Percentiles rank a stretch among this genome's conserved stretches.
Evolutionary conservation across 2,888 invertebrate genomes (phyloP).

Genomic region (Timema cristinae): DNA sequence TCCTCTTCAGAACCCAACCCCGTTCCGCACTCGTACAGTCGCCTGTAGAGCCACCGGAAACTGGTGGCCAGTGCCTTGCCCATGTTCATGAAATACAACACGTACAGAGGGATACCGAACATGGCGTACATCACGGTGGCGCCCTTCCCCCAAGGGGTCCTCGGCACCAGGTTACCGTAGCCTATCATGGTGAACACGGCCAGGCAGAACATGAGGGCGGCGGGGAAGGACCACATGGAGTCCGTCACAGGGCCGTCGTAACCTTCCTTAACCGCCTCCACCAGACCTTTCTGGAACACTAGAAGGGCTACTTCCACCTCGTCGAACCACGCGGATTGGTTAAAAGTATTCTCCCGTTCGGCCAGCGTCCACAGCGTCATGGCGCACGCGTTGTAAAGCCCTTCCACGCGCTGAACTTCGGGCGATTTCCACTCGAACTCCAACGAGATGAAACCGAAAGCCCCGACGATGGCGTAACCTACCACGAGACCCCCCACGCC

Average conservation of each 20-base stretch:
- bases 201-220: slow-evolving; percentile 82
- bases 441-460: slow-evolving; percentile 73
- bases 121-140: slow-evolving; percentile 82
- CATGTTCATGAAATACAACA: slow-evolving; percentile 85
- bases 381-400: slow-evolving; percentile 52
- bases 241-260: slow-evolving; percentile 66
- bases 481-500: slow-evolving; percentile 86
- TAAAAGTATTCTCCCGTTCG: slow-evolving; percentile 60
- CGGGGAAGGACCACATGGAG: slow-evolving; percentile 82
- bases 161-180: slow-evolving; percentile 81
- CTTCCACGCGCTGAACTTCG: slow-evolving; percentile 46
- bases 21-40: slow-evolving; percentile 66
- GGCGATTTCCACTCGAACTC: slow-evolving; percentile 54
- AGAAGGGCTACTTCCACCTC: slow-evolving; percentile 59
- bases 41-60: slow-evolving; percentile 75
- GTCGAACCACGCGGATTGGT: slow-evolving; percentile 58
- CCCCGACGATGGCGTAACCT: slow-evolving; percentile 81
- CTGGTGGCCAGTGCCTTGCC: slow-evolving; percentile 78
- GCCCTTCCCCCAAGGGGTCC: slow-evolving; percentile 77
- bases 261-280: slow-evolving; percentile 59
- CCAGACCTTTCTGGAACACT: slow-evolving; percentile 65
- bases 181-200: slow-evolving; percentile 92
- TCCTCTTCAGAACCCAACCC: slow-evolving; percentile 28
- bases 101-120: slow-evolving; percentile 82
- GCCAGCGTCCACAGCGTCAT: slow-evolving; percentile 68